Conservation (phyloP, 2,113 vertebrate species). For the Sylvilagus bachmani region DNA sequence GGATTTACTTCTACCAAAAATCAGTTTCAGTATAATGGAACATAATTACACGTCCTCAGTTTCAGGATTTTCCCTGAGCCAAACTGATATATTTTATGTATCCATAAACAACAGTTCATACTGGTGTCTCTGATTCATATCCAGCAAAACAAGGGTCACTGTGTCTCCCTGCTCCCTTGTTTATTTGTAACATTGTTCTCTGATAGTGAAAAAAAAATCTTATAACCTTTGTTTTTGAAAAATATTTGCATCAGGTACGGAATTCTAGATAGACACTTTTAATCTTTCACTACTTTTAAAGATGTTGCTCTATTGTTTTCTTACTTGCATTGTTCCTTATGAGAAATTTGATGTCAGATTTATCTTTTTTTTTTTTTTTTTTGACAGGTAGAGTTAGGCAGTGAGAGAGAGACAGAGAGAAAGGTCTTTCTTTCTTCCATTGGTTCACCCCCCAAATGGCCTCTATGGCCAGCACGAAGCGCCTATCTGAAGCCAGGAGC, state of each 20-base stretch:
- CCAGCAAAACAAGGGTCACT: neutral
- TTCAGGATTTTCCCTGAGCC: conserved; percentile 39
- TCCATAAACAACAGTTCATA: neutral
- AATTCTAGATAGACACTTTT: neutral
- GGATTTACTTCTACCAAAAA: neutral
- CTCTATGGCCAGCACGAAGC: too few species aligned
- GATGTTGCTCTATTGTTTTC: neutral
- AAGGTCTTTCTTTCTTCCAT: too few species aligned
- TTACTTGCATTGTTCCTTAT: neutral
- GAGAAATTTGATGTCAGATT: neutral
- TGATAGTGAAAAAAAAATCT: neutral
- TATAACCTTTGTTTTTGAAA: neutral
- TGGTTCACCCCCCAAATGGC: too few species aligned
- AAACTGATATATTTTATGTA: neutral
- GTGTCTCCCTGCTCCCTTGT: neutral
- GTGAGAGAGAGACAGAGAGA: too few species aligned
- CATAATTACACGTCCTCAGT: neutral
- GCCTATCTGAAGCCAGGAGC: too few species aligned
- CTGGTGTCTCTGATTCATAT: neutral
- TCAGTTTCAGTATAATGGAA: conserved; percentile 1
- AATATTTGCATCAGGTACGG: neutral
- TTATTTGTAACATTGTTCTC: conserved; percentile 5
- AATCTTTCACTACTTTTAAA: neutral
- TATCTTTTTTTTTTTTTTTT: too few species aligned
- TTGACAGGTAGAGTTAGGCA: too few species aligned